Percentiles rank a stretch among this genome's conserved stretches.
Evolutionary conservation across 2,888 invertebrate genomes (phyloP).

Genomic region (Lithosia quadra): DNA sequence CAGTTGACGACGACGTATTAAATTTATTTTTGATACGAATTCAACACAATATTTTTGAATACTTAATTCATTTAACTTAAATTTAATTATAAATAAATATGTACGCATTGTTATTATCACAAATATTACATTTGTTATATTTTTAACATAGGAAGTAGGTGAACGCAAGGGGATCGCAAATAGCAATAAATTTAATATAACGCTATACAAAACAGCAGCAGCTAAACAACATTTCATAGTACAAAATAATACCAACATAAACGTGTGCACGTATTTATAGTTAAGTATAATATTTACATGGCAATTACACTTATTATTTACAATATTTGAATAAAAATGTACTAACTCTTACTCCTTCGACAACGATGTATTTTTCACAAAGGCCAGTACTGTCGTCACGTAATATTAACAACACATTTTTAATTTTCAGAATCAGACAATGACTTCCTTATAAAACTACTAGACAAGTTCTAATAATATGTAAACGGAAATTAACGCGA

Average conservation of each 20-base stretch:
- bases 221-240: constrained; percentile 66
- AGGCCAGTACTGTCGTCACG: neutral
- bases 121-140: neutral
- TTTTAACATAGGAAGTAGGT: neutral
- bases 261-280: constrained; percentile 47
- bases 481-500: too few relatives aligned
- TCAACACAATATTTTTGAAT: neutral
- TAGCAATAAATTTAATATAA: neutral
- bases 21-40: neutral
- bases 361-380: constrained; percentile 4
- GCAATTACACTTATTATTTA: constrained; percentile 45
- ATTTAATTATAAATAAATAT: neutral
- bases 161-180: neutral
- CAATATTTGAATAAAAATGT: constrained; percentile 35
- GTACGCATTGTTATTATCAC: neutral
- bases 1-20: neutral
- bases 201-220: constrained; percentile 20
- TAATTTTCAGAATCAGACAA: neutral
- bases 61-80: neutral
- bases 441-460: neutral
- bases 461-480: neutral
- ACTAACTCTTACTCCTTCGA: constrained; percentile 26
- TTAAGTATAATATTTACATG: constrained; percentile 64
- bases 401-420: neutral
- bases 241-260: constrained; percentile 41